These are phyloP conservation scores for Falcunculus frontatus DNA, from an alignment of 2,113 vertebrate species.

Conservation along the genomic window DNA sequence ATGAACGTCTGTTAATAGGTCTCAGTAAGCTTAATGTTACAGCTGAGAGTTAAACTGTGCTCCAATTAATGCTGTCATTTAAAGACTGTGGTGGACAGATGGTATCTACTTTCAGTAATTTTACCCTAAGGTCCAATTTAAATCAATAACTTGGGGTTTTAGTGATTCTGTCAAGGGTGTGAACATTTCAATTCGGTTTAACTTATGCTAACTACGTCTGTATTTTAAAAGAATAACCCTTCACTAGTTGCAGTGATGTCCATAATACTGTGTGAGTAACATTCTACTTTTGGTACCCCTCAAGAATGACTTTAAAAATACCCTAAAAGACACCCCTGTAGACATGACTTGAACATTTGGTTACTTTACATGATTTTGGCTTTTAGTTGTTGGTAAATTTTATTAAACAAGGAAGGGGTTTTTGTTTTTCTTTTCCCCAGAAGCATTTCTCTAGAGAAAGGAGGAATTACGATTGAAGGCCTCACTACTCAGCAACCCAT, in stretches of 20 bases:
- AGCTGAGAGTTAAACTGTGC: neutral
- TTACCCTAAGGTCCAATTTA: neutral
- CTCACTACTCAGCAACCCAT: neutral
- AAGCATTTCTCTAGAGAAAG: neutral
- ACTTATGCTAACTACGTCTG: neutral
- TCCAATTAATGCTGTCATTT: neutral
- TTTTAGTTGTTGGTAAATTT: neutral
- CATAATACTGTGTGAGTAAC: neutral
- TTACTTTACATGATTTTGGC: neutral
- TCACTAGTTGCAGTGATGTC: neutral
- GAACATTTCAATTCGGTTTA: neutral
- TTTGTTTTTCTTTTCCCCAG: neutral
- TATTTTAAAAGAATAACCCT: neutral
- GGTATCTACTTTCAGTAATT: neutral
- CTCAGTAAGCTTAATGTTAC: neutral
- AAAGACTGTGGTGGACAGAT: conserved; percentile 13
- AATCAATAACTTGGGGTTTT: neutral
- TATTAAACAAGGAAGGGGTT: neutral
- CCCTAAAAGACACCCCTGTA: neutral
- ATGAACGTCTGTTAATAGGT: neutral
- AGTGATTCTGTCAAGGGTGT: neutral
- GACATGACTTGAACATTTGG: neutral
- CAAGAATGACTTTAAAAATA: neutral
- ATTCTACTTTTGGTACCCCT: neutral
- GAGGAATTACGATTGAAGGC: neutral